These are phyloP conservation scores for Silurus asotus DNA, from an alignment of 2,113 vertebrate genomes.

Conservation along the genomic window DNA sequence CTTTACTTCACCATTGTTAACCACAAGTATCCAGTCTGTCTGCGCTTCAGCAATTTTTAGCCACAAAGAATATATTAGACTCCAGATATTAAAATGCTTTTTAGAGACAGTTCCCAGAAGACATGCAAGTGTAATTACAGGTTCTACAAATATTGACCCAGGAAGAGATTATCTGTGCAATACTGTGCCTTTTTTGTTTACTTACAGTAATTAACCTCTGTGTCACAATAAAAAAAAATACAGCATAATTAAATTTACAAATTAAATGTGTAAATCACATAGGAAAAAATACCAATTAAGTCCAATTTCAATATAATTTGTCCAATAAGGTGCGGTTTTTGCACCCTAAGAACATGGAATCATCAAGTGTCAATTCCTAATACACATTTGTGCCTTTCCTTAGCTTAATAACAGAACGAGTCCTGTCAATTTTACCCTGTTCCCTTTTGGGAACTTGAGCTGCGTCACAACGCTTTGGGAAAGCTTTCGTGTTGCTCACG, in stretches of 20 bases:
- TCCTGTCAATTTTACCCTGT: not conserved
- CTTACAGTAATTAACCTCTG: not conserved
- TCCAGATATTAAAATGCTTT: not conserved
- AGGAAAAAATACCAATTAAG: not conserved
- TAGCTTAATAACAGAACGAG: not conserved
- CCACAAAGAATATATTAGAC: not conserved
- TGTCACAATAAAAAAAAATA: not conserved
- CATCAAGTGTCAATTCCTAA: not conserved
- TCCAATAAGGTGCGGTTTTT: not conserved
- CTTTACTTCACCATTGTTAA: not conserved
- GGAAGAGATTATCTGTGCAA: not conserved
- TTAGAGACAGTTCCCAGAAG: not conserved
- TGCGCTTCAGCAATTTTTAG: not conserved
- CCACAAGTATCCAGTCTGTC: not conserved
- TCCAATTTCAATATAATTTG: not conserved
- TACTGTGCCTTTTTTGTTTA: not conserved
- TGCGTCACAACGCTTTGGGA: no score
- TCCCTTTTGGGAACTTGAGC: no score
- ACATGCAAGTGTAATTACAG: not conserved
- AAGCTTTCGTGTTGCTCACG: no score
- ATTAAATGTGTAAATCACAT: not conserved
- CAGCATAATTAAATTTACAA: not conserved
- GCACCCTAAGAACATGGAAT: not conserved
- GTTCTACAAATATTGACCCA: not conserved
- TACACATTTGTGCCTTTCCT: not conserved